Base-by-base conservation (phyloP, 1,140 invertebrate genomes). In the Amyelois transitella region DNA sequence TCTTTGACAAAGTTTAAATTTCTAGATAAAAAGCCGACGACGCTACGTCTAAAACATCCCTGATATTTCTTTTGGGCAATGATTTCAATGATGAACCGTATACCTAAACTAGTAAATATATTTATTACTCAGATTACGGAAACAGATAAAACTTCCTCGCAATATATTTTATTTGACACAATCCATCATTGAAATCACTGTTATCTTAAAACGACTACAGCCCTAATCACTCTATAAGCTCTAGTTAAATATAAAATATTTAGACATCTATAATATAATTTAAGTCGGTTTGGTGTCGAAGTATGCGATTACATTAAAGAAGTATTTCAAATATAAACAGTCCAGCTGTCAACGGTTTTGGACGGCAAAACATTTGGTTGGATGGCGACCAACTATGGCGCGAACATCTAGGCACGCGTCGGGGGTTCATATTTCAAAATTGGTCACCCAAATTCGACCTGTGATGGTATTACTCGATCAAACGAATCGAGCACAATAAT, bases 211-310 rank as follows among this genome's bases (percentile, higher is more conserved):
- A 58, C 58, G 45, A 65, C 68, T 75, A 83, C 64, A 65, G 80
- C 75, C 81, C 84, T 87, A 87, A 68, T 53, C 81, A 62, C 58
- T 73, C 84, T 87, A 87, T 87, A 87, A 87, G 84, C 84, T 87
- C 84, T 85, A 87, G 76, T 76, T 78, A 81, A 81, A 81, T 86
- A 85, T 83, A 85, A 79, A 79, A 85, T 81, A 81, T 67, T 74
- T 77, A 84, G 63, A 75, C 66, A 73, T 75, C 70, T 77, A 81
- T 72, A 72, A 72, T n/a, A n/a, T n/a, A n/a, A 72, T 66, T 75
- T 75, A 76, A 77, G 64, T 79, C 66, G 55, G 72, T 77, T 70
- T 83, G 71, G 78, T 84, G 75, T 83, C 68, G 69, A 75, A 78
- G 75, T 78, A 69, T 71, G 75, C 53, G 74, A 66, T 79, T 66